phyloP scores from a whole-genome alignment of 1,140 invertebrate genomes.

The Trissolcus basalis region DNA sequence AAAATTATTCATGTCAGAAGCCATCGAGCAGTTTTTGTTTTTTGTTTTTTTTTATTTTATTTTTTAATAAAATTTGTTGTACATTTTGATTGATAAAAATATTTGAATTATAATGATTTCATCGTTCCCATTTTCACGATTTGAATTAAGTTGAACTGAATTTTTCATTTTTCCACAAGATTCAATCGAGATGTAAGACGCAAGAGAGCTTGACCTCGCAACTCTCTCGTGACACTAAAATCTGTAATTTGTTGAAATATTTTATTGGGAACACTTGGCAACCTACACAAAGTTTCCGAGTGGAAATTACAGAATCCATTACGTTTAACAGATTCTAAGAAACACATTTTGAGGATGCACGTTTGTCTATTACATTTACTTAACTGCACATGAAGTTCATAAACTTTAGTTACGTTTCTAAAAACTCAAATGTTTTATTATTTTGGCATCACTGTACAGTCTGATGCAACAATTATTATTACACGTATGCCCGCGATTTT shows the following conservation, averaged over 20 bases:
- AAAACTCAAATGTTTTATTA: neutral
- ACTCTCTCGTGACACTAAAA: slow-evolving; percentile 61
- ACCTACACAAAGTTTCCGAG: slow-evolving; percentile 40
- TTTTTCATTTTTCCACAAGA: slow-evolving; percentile 10
- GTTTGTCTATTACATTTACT: slow-evolving; percentile 28
- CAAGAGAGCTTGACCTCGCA: slow-evolving; percentile 46
- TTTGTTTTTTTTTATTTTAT: too few species aligned
- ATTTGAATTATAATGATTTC: too few species aligned
- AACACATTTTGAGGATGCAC: slow-evolving; percentile 34
- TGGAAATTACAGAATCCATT: slow-evolving; percentile 36
- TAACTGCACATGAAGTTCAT: neutral
- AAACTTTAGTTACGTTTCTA: too few species aligned
- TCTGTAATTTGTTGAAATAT: slow-evolving; percentile 64
- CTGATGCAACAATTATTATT: too few species aligned
- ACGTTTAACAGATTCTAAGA: slow-evolving; percentile 51
- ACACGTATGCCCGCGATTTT: too few species aligned
- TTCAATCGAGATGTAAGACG: slow-evolving; percentile 43
- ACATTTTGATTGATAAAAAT: too few species aligned
- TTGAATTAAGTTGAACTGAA: neutral
- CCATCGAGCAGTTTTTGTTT: too few species aligned
- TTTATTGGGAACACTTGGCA: slow-evolving; percentile 50
- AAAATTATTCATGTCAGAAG: too few species aligned
- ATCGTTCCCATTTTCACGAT: neutral
- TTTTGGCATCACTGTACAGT: neutral
- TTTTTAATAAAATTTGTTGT: too few species aligned